Percentiles rank a stretch among this genome's conserved stretches.
Conservation (phyloP, 2,113 vertebrate genomes). For the Gulo gulo region DNA sequence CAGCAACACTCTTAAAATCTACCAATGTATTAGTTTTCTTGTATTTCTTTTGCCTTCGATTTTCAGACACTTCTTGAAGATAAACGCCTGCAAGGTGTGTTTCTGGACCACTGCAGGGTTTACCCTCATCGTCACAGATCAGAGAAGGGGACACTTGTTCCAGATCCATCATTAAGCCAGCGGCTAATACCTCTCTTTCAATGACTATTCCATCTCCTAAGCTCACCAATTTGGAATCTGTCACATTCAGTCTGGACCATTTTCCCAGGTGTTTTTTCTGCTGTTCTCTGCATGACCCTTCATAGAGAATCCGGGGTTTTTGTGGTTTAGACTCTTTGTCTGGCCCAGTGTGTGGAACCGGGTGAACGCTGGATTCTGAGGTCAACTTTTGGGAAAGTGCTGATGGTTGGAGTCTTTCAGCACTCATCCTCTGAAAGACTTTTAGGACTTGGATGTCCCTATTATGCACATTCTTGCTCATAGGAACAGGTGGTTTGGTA, state of each 20-base stretch:
- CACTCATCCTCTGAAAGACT: background rate
- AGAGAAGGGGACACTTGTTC: constrained; percentile 79
- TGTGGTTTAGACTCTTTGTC: constrained; percentile 89
- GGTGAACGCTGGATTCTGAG: constrained; percentile 80
- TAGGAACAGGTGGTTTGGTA: constrained; percentile 22
- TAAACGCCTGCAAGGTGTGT: constrained; percentile 88
- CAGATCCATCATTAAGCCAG: constrained; percentile 87
- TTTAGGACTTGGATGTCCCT: background rate
- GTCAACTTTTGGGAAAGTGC: constrained; percentile 62
- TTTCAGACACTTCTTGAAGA: constrained; percentile 84
- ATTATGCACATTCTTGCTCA: background rate
- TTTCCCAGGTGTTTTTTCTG: constrained; percentile 69
- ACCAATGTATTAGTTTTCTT: constrained; percentile 79
- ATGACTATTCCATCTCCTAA: constrained; percentile 82
- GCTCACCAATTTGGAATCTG: constrained; percentile 52
- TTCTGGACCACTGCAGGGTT: constrained; percentile 86
- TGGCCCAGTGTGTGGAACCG: constrained; percentile 80
- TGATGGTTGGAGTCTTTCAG: background rate
- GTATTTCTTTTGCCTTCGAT: constrained; percentile 82
- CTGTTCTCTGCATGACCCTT: constrained; percentile 75
- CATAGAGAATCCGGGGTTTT: constrained; percentile 82
- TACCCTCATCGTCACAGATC: constrained; percentile 77
- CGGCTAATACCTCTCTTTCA: constrained; percentile 88
- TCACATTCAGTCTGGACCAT: constrained; percentile 62
- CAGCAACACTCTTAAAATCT: constrained; percentile 54